Base-by-base conservation (phyloP, 2,888 invertebrate species). In the Lathronympha strigana region DNA sequence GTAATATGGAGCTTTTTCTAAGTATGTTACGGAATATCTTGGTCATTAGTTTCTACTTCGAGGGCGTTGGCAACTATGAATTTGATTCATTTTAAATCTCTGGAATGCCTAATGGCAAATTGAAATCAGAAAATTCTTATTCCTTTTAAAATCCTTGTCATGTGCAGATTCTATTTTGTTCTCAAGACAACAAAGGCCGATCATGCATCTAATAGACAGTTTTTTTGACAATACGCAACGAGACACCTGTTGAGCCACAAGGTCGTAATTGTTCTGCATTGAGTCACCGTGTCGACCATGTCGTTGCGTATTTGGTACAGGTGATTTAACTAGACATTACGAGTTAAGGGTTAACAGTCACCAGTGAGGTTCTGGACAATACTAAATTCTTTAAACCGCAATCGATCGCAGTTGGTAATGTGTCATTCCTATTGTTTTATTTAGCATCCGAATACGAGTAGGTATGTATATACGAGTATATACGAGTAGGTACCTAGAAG, bases 221-320 rank as follows among this genome's bases (percentile, higher is more conserved):
- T 58, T 60, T 58, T 64, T 53, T 53, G 19, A 38, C 36, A 36
- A 13, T 50, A 33, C 50, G 36, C 53, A 53, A 54, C 54, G 54
- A 54, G 60, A 66, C 66, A 66, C 66, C 54, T 66, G 61, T 47
- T 61, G 54, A 43, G 31, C 38, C 31, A 38, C 60, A 66, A 66
- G 72, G 71, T 67, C 69, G 72, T 69, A 82, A 83, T 82, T 76
- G 75, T 76, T 81, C 68, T 72, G 61, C 68, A 72, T 73, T 82
- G 83, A 83, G 73, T 84, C 84, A 85, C 49, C 47, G 79, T 76
- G 71, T 72, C 70, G 76, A n/a, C n/a, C n/a, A 80, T 76, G 71
- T 71, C 69, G 76, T 79, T 81, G 80, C 79, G 77, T 76, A 78
- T 81, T 84, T 74, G 75, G 76, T 74, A 80, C 80, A 80, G 74